Percentiles rank a stretch among this genome's conserved stretches.
phyloP scores from a whole-genome alignment of 2,888 invertebrate species.

The Halictus quadricinctus region DNA sequence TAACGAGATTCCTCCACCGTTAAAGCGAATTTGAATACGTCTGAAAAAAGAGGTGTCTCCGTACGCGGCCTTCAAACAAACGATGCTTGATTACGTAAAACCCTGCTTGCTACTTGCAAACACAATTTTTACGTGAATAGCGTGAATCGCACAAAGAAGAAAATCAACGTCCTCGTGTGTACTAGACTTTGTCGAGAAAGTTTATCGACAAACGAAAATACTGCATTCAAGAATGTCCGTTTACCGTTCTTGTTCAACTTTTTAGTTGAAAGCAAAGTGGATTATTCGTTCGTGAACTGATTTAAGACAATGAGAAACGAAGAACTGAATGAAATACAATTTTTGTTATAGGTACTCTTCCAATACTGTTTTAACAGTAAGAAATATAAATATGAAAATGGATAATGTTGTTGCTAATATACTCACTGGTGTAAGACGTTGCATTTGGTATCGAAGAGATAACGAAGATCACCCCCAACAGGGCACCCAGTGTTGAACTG shows the following conservation, averaged over 20 bases:
- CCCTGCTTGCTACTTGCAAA: conserved; percentile 5
- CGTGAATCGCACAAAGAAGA: background rate
- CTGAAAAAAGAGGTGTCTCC: conserved; percentile 11
- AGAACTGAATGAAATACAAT: no score
- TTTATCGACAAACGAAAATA: background rate
- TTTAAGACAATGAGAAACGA: no score
- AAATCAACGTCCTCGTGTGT: background rate
- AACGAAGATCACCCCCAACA: conserved; percentile 54
- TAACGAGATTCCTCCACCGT: conserved; percentile 33
- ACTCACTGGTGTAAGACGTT: conserved; percentile 72
- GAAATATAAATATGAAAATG: background rate
- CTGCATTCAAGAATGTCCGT: background rate
- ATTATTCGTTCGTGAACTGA: no score
- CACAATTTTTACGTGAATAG: conserved; percentile 9
- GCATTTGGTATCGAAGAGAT: conserved; percentile 61
- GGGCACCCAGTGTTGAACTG: conserved; percentile 33
- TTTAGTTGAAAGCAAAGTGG: background rate
- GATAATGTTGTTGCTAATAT: background rate
- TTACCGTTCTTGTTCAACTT: background rate
- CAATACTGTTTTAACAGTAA: background rate
- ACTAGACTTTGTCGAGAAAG: background rate
- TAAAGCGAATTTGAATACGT: conserved; percentile 30
- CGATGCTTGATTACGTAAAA: conserved; percentile 49
- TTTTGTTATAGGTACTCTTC: no score
- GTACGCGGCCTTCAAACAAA: conserved; percentile 1